phyloP scores from a whole-genome alignment of 1,140 invertebrate species.

The Diuraphis noxia region DNA sequence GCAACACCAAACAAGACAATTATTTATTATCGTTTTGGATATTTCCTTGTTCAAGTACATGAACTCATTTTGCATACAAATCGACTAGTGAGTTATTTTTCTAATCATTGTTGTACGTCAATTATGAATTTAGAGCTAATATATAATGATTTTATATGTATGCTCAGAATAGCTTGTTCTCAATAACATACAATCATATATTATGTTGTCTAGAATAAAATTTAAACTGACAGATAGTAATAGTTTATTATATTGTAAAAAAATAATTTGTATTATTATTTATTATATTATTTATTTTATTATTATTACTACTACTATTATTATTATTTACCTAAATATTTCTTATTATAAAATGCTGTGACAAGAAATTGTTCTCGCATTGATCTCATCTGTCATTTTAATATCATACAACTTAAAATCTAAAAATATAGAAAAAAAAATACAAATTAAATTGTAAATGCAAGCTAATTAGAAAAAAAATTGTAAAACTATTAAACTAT shows the following conservation, averaged over 20 bases:
- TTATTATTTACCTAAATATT: constrained; percentile 14
- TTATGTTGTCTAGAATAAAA: not conserved
- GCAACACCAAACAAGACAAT: not conserved
- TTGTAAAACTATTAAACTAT: constrained; percentile 1
- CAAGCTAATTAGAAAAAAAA: not conserved
- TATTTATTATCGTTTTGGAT: not conserved
- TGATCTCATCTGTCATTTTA: constrained; percentile 51
- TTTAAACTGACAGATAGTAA: not conserved
- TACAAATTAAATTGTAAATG: not conserved
- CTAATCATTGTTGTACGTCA: not conserved
- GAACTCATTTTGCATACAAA: not conserved
- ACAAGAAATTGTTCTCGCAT: constrained; percentile 28
- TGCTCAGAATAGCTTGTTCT: not conserved
- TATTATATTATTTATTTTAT: constrained; percentile 32
- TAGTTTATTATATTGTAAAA: not conserved
- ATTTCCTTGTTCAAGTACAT: not conserved
- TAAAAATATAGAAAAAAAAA: not conserved
- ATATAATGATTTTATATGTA: not conserved
- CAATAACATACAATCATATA: not conserved
- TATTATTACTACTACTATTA: constrained; percentile 9
- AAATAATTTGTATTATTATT: constrained; percentile 40
- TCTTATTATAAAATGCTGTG: constrained; percentile 28
- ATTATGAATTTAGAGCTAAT: not conserved
- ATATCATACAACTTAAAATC: not conserved
- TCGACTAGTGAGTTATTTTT: not conserved